These are phyloP conservation scores for Caenorhabditis tropicalis DNA, from an alignment of 1,140 invertebrate genomes.

Conservation along the genomic window DNA sequence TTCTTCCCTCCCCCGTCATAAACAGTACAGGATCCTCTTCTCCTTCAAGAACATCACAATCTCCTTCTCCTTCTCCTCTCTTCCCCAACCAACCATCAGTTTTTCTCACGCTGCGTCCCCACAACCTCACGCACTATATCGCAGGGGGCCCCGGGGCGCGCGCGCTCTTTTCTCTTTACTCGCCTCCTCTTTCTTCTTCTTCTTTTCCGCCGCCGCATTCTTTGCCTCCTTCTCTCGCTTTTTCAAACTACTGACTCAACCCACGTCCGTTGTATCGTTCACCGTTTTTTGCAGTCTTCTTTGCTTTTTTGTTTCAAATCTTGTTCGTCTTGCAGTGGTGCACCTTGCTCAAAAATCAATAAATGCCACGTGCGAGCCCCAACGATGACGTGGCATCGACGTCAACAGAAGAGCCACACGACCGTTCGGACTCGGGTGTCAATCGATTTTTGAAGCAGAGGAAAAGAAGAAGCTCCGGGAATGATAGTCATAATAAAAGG, in stretches of 20 bases:
- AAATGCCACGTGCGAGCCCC: not conserved
- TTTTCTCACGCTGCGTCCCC: constrained; percentile 7
- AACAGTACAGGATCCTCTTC: no score
- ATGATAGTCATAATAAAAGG: not conserved
- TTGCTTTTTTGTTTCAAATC: not conserved
- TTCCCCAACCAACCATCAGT: not conserved
- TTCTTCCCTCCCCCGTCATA: no score
- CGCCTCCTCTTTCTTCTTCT: not conserved
- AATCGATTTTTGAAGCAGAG: not conserved
- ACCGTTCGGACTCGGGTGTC: not conserved
- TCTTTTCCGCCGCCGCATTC: not conserved
- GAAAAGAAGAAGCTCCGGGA: not conserved
- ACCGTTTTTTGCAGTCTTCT: not conserved
- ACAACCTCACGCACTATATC: not conserved
- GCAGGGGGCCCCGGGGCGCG: not conserved
- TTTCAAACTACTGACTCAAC: no score
- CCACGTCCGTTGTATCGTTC: not conserved
- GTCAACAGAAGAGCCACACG: not conserved
- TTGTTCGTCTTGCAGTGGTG: no score
- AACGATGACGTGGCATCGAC: not conserved
- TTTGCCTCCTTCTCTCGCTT: no score
- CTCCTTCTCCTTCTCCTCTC: not conserved
- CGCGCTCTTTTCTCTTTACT: not conserved
- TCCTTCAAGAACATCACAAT: no score
- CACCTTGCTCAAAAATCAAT: not conserved